Conservation (phyloP, 2,797 vertebrate genomes). For the Anisognathus igniventris region DNA sequence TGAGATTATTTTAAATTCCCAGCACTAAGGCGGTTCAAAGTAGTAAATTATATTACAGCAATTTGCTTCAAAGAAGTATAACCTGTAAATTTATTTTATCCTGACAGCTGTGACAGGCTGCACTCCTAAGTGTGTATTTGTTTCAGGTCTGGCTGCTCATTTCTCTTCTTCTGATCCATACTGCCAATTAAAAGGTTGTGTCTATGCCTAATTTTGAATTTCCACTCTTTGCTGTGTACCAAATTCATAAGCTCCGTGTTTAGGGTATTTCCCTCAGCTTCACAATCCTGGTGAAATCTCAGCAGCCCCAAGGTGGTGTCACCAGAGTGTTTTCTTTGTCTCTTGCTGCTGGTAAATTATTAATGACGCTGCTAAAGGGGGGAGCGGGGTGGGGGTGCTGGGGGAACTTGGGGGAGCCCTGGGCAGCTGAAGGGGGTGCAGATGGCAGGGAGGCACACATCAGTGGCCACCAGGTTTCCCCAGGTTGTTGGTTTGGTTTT, state of each 20-base stretch:
- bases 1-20: slow-evolving; percentile 35
- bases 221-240: background rate
- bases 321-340: slow-evolving; percentile 62
- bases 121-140: background rate
- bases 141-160: background rate
- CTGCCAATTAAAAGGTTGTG: background rate
- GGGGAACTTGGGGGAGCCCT: background rate
- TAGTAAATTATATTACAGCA: slow-evolving; percentile 27
- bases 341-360: slow-evolving; percentile 67
- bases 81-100: slow-evolving; percentile 14
- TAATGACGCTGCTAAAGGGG: slow-evolving; percentile 32
- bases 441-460: background rate
- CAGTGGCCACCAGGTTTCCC: background rate
- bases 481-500: background rate
- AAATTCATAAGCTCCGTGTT: background rate
- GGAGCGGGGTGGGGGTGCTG: background rate
- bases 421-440: background rate
- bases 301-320: background rate
- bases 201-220: background rate
- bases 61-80: slow-evolving; percentile 15
- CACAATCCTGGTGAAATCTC: background rate
- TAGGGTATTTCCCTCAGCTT: background rate
- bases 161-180: background rate
- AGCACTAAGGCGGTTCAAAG: background rate
- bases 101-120: slow-evolving; percentile 35